Evolutionary conservation across 2,113 vertebrate genomes (phyloP).

Genomic region (Mellivora capensis): DNA sequence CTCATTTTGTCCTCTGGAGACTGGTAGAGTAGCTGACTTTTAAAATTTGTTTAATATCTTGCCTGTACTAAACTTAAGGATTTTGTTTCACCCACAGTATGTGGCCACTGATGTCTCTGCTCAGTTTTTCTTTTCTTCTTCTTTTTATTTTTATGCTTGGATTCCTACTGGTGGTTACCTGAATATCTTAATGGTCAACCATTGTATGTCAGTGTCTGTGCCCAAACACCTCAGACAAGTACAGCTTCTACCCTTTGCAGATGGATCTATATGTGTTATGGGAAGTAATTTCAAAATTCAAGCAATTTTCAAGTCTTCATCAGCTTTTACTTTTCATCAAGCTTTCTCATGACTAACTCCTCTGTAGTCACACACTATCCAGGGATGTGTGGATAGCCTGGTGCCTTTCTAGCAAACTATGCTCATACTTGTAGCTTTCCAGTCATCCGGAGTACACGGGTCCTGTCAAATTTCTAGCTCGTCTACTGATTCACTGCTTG

Average conservation of each 20-base stretch:
- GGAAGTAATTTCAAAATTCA: neutral
- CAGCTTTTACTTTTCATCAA: neutral
- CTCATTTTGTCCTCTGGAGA: neutral
- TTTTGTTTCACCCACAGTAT: neutral
- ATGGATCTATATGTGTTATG: neutral
- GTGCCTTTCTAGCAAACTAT: neutral
- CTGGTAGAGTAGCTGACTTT: too few relatives aligned
- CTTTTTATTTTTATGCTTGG: neutral
- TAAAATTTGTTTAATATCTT: neutral
- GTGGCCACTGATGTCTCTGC: neutral
- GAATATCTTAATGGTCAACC: neutral
- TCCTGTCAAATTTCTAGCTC: neutral
- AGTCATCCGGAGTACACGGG: neutral
- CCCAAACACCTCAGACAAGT: neutral
- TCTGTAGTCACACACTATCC: neutral
- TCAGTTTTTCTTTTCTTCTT: neutral
- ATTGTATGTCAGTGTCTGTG: neutral
- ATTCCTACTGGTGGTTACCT: neutral
- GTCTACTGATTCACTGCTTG: neutral
- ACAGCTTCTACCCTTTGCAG: neutral
- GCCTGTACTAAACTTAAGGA: neutral
- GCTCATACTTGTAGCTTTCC: neutral
- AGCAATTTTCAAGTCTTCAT: neutral
- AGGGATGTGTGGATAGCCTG: neutral
- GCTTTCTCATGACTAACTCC: neutral